Base-by-base conservation (phyloP, 2,797 vertebrate genomes). In the Gymnothorax javanicus region DNA sequence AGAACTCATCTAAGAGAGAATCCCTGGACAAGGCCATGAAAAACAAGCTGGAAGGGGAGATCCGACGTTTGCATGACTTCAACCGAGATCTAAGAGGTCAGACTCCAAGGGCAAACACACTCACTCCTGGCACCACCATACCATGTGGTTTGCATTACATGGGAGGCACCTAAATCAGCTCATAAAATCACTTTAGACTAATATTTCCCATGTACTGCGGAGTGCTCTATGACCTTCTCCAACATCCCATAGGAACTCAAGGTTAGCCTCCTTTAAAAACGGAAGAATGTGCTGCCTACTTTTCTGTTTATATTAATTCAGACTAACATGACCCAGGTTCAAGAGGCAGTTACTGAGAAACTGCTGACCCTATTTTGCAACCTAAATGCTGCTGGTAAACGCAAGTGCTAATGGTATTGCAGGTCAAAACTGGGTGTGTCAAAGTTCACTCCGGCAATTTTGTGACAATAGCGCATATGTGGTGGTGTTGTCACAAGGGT, bases 51-150 rank as follows among this genome's bases (percentile, higher is more conserved):
- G 97, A 97, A 92, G 96, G 96, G 7, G 97, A 97, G 92, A 97
- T 97, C 88, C 93, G 97, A 86, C 95, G 96, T 84, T 95, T 97
- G 85, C 96, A 97, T 0, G 97, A 97, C 90, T 97, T 97, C 93
- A 97, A 97, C 94, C 94, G 96, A 89, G 97, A 97, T 90, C 94
- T 97, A 54, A 94, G 96, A 94, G 97, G 97, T 96, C 93, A 88
- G 57, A 7, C 13, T 17, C 17, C 7, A 83, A 86, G 85, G 67
- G 43, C 58, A 20, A 82, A 64, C 85, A 77, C 8, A 59, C 27
- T 69, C 79, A 59, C 8, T 69, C 87, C 82, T 83, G 84, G 7
- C 1, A 90, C 85, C 1, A 90, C 85, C 77, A 23, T 23, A 81
- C 77, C 52, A 23, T n/a, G 56, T 56, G 77, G 50, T 81, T 81